Conservation (phyloP, 2,797 vertebrate species). For the Sebastes reedi region DNA sequence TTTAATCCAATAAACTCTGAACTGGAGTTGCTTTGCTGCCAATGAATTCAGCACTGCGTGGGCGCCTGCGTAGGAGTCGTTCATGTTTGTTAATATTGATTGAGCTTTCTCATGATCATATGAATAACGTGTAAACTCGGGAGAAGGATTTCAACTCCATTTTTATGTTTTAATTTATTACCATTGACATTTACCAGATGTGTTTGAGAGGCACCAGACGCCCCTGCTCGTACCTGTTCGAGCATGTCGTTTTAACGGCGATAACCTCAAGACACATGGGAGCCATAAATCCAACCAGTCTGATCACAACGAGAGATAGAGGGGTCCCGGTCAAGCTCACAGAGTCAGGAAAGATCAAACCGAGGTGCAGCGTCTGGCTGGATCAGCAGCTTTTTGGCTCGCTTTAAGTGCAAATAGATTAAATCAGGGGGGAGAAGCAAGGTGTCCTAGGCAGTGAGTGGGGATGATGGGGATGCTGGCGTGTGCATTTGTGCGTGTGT, state of each 20-base stretch:
- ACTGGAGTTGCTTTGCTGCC: not conserved
- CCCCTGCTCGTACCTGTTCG: not conserved
- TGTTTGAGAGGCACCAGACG: not conserved
- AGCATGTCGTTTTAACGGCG: not conserved
- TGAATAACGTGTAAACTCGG: not conserved
- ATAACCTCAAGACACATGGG: not conserved
- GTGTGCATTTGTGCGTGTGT: conserved; percentile 1
- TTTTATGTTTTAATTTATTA: conserved; percentile 16
- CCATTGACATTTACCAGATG: not conserved
- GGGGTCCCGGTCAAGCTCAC: conserved; percentile 25
- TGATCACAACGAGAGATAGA: conserved; percentile 30
- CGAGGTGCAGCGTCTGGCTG: conserved; percentile 58
- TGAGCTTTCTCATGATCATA: not conserved
- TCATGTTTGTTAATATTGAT: conserved; percentile 23
- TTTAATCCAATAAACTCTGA: not conserved
- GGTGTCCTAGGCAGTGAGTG: conserved; percentile 31
- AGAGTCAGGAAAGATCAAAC: conserved; percentile 65
- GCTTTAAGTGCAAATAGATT: conserved; percentile 69
- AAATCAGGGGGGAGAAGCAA: conserved; percentile 48
- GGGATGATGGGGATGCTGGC: conserved; percentile 17
- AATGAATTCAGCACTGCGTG: not conserved
- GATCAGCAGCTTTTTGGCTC: conserved; percentile 71
- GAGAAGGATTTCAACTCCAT: not conserved
- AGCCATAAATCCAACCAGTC: conserved; percentile 36
- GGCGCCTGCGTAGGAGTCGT: not conserved